Base-by-base conservation (phyloP, 2,113 vertebrate genomes). In the Gadus chalcogrammus region DNA sequence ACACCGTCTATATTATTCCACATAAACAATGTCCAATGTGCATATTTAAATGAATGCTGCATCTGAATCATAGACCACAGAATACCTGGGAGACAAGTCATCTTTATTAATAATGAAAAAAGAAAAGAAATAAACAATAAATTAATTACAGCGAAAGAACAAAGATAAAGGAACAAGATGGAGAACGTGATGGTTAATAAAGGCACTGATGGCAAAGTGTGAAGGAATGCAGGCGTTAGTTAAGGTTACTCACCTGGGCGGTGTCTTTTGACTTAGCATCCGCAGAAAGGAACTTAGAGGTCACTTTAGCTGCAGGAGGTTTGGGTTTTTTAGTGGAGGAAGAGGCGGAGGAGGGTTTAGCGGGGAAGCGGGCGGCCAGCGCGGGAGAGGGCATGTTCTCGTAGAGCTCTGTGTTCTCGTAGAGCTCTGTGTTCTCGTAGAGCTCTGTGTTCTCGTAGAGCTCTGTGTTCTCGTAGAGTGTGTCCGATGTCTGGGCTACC, bases 401-500 rank as follows among this genome's bases (percentile, higher is more conserved):
- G 86, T n/a, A n/a, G n/a, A n/a, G n/a, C n/a, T n/a, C n/a, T n/a
- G n/a, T n/a, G n/a, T n/a, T n/a, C n/a, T n/a, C n/a, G n/a, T 95
- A 98, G 80, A 95, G 93, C 77, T 93, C 94, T 70, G 93, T 91
- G 90, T 96, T 96, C 91, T 99, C 96, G 86, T 95, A 98, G 80
- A 95, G 93, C 77, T 93, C 94, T 70, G 93, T 79, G 48, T 94
- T 95, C 91, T 96, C 95, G 89, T 95, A 98, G 80, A 95, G 93
- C 76, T 94, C 94, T 70, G 93, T 79, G 48, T 94, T 95, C 91
- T 96, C 95, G 89, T 95, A 94, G 77, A 90, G 92, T 82, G 24
- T 82, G 74, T 95, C 94, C 89, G 94, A 93, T 79, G 87, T 93
- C 67, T 15, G 83, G 79, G 55, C 55, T 13, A 76, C 91, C 83